Base-by-base conservation (phyloP, 2,888 invertebrate species). In the Tachystola acroxantha region DNA sequence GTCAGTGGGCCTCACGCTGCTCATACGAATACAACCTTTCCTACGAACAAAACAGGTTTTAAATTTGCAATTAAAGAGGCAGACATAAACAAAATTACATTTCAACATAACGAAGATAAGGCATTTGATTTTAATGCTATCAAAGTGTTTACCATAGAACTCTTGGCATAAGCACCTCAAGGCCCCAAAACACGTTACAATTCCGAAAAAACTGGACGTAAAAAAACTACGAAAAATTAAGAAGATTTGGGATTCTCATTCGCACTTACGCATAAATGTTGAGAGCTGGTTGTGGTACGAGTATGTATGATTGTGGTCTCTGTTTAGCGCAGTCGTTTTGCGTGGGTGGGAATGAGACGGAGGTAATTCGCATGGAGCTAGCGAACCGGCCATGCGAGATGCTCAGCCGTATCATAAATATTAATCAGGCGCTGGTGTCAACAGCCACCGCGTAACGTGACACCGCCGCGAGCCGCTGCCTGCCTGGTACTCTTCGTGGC, bases 391-490 rank as follows among this genome's bases (percentile, higher is more conserved):
- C 86, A 81, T 84, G 77, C 86, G 82, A 86, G 86, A 86, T 86
- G 81, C 80, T 84, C 82, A 76, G 78, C 69, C 79, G 78, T 84
- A 86, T 86, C 86, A 86, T 86, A 86, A 86, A 86, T 86, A 86
- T 86, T 86, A 86, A 86, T 86, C 86, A 86, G 84, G 82, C 86
- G 72, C 79, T 85, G 86, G 86, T 85, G 86, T 86, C 86, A 85
- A 86, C 86, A 85, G 86, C 86, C 86, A 85, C 84, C 77, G 82
- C 84, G 86, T 85, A 85, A 85, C 85, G 79, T 77, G 85, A 85
- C 76, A 84, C 80, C 77, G 73, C 73, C 57, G 64, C 80, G 75
- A 81, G 76, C 74, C 75, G 68, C 75, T 82, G 77, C 63, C 66
- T 62, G 76, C 79, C 79, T 82, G 75, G 76, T 84, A 78, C 82